These are phyloP conservation scores for Rhabdomys pumilio DNA, from an alignment of 2,797 vertebrate genomes.

Conservation along the genomic window DNA sequence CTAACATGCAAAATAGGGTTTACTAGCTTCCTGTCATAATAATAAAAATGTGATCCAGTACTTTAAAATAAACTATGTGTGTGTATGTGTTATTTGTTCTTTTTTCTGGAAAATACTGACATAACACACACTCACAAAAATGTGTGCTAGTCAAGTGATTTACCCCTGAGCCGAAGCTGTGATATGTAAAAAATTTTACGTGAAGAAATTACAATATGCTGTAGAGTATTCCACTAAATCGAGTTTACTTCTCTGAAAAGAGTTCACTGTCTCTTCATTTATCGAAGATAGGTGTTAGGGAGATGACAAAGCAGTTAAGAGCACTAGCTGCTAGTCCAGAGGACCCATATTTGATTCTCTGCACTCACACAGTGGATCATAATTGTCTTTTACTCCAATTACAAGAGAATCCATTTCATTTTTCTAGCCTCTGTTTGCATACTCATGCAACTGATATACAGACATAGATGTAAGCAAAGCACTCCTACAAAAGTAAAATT, in stretches of 20 bases:
- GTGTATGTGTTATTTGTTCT: not conserved
- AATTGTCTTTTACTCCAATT: not conserved
- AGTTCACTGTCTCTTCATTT: conserved; percentile 6
- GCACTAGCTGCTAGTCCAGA: not conserved
- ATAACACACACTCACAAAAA: not conserved
- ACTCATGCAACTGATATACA: not conserved
- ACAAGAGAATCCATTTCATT: not conserved
- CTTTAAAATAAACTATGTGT: not conserved
- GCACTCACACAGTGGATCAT: not conserved
- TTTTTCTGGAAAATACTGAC: conserved; percentile 41
- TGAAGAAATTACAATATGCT: not conserved
- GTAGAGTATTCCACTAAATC: not conserved
- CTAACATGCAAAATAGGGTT: not conserved
- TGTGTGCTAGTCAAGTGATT: not conserved
- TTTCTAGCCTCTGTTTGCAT: not conserved
- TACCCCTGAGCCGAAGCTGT: not conserved
- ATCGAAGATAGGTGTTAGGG: not conserved
- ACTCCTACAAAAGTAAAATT: not conserved
- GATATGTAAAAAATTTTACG: not conserved
- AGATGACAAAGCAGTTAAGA: not conserved
- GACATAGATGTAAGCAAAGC: not conserved
- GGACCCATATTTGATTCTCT: not conserved
- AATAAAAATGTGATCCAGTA: not conserved
- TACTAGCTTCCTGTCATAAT: not conserved
- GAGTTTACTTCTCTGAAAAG: not conserved